Evolutionary conservation across 2,113 vertebrate species (phyloP).

Genomic region (Antennarius striatus): DNA sequence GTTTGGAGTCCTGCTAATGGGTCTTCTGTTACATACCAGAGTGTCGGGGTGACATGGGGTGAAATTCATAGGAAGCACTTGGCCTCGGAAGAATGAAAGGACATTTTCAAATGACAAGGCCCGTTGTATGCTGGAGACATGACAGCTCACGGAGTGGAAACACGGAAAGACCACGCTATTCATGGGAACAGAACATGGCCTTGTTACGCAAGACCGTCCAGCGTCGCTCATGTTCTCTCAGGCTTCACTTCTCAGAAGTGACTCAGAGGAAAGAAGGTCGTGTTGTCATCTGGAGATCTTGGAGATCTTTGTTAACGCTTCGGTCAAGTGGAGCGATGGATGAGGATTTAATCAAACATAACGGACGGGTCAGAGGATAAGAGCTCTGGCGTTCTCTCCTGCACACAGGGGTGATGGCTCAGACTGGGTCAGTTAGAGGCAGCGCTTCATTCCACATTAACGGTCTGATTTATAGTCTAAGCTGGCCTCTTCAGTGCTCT

Average conservation of each 20-base stretch:
- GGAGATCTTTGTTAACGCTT: slow-evolving; percentile 50
- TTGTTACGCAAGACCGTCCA: slow-evolving; percentile 55
- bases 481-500: not conserved
- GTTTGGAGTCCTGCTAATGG: too few relatives aligned
- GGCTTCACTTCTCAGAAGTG: slow-evolving; percentile 1
- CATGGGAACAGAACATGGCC: slow-evolving; percentile 56
- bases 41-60: slow-evolving; percentile 22
- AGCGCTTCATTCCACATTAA: slow-evolving; percentile 38
- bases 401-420: slow-evolving; percentile 30
- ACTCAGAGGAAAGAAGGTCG: not conserved
- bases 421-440: not conserved
- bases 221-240: slow-evolving; percentile 25
- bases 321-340: slow-evolving; percentile 9
- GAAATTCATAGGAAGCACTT: slow-evolving; percentile 14
- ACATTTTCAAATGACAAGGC: slow-evolving; percentile 36
- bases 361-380: slow-evolving; percentile 13
- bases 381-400: slow-evolving; percentile 18
- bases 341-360: slow-evolving; percentile 17
- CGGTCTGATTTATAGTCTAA: slow-evolving; percentile 31
- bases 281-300: slow-evolving; percentile 24
- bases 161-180: slow-evolving; percentile 48
- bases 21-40: not conserved
- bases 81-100: slow-evolving; percentile 29
- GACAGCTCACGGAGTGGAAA: slow-evolving; percentile 21
- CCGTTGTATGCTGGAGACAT: slow-evolving; percentile 33